Evolutionary conservation across 1,140 invertebrate species (phyloP), one percentile per base, ranked within the genome.

Genomic region (Probaryconus sp.): DNA sequence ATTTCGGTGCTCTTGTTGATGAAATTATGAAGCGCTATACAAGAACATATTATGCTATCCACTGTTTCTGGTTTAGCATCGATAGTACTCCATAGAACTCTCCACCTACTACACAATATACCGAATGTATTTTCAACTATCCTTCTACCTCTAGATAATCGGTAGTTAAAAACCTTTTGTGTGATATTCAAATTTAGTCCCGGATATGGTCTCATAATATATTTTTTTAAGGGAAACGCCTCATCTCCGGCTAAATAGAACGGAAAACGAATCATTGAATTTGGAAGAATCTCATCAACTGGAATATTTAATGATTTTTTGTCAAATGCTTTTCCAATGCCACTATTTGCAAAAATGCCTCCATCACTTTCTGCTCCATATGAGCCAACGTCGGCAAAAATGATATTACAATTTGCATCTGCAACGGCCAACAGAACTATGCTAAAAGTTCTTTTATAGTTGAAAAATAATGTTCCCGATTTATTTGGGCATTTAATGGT

Each of bases 171-270:
- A 45, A 47, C 21, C 11, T 38, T 47, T 35, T 43, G 2, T 5
- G 11, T 3, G 3, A 14, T 16, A 11, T 3, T 38, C 10, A 64
- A 35, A 42, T 43, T 30, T 10, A 11, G n/a, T 5, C 71, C 64
- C 21, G 79, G 71, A 48, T 82, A 89, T 51, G 86, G 87, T 45
- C 83, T 82, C 78, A 89, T 81, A 69, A 89, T 33, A 56, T 82
- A 79, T 4, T 72, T 72, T 48, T 56, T 79, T 45, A 89, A 55
- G 9, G 79, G 78, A 80, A 88, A 89, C 53, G 84, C 84, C 58
- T 88, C 83, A 80, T 89, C 86, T 40, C 80, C 88, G 24, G 87
- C 79, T 53, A 88, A 50, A 42, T 81, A 76, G 67, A 78, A 65
- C 13, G 79, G 79, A 7, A 37, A 38, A 17, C 9, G 5, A 11